These are phyloP conservation scores for Orientallactaga sibirica DNA, from an alignment of 2,797 vertebrate species.

Conservation along the genomic window DNA sequence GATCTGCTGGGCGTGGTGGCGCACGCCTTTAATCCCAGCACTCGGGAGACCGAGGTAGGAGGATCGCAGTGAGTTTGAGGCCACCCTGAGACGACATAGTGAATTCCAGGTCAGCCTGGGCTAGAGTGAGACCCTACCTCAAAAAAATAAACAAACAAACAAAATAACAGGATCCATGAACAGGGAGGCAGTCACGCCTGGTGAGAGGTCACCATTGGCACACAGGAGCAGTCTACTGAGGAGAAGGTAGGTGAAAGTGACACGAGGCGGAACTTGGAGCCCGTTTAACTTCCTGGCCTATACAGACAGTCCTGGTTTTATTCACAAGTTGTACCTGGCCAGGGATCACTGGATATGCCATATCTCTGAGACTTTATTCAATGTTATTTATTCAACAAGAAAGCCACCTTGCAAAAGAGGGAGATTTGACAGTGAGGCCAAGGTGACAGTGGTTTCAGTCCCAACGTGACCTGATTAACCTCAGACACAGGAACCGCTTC, in stretches of 20 bases:
- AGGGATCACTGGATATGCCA: background rate
- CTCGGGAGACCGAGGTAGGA: no score
- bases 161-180: background rate
- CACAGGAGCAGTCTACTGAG: background rate
- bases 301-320: background rate
- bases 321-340: background rate
- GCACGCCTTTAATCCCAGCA: no score
- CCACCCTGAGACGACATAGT: no score
- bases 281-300: background rate
- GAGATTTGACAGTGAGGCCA: conserved; percentile 31
- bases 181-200: background rate
- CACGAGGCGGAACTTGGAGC: background rate
- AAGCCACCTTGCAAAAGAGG: conserved; percentile 50
- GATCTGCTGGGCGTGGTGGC: no score
- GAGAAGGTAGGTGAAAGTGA: background rate
- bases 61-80: no score
- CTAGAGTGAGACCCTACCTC: no score
- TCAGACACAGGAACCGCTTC: background rate
- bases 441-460: background rate
- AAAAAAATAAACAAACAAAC: no score
- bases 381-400: conserved; percentile 30
- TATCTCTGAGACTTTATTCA: conserved; percentile 42
- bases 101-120: no score
- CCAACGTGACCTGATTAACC: conserved; percentile 38
- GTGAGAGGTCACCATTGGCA: background rate